Conservation (phyloP, 2,797 vertebrate genomes). For the Cheirogaleus major region DNA sequence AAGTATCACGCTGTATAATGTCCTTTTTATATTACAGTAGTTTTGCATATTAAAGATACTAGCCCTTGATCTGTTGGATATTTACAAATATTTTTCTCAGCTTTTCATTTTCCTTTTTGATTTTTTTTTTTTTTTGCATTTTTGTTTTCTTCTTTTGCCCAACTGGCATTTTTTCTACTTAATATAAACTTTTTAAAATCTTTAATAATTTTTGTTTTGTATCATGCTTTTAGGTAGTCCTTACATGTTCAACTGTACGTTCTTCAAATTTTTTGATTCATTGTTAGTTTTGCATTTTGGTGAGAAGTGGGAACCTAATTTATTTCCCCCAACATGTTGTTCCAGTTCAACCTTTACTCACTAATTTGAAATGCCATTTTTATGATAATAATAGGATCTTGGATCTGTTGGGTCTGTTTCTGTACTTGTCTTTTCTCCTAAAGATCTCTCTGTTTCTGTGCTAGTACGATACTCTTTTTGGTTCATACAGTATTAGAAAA, state of each 20-base stretch:
- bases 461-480: background rate
- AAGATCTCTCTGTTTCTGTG: background rate
- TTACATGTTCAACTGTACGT: background rate
- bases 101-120: background rate
- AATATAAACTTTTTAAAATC: slow-evolving; percentile 19
- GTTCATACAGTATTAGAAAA: background rate
- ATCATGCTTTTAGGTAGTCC: background rate
- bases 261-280: background rate
- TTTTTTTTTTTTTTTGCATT: background rate
- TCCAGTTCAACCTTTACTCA: background rate
- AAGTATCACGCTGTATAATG: background rate
- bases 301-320: background rate
- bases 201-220: background rate
- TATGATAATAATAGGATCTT: background rate
- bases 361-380: background rate
- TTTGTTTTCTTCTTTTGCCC: slow-evolving; percentile 17
- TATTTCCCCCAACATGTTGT: background rate
- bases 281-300: background rate
- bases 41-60: background rate
- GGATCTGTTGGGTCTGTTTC: background rate
- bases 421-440: background rate
- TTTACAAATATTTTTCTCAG: background rate
- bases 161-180: background rate
- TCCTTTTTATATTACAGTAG: background rate
- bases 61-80: background rate